Conservation (phyloP, 2,797 vertebrate species). For the Sebastes paucispinis region DNA sequence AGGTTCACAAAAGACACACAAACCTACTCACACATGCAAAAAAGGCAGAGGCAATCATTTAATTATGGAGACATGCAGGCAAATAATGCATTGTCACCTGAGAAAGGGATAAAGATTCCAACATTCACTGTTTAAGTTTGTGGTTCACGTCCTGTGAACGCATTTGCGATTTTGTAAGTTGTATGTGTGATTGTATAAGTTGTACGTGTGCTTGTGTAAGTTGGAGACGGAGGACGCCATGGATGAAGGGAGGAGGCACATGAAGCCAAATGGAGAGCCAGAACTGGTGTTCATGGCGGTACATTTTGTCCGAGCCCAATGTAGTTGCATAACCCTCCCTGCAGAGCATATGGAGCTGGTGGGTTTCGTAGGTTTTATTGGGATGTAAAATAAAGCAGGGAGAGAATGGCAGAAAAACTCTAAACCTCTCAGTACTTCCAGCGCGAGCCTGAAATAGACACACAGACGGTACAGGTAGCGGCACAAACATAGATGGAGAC, state of each 20-base stretch:
- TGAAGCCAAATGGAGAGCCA: slow-evolving; percentile 34
- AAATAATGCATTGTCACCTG: slow-evolving; percentile 3
- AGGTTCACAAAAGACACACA: neutral
- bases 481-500: slow-evolving; percentile 38
- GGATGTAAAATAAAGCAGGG: slow-evolving; percentile 57
- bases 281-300: slow-evolving; percentile 31
- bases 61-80: slow-evolving; percentile 7
- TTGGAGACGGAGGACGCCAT: slow-evolving; percentile 25
- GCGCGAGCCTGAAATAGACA: slow-evolving; percentile 38
- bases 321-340: slow-evolving; percentile 58
- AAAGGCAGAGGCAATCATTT: slow-evolving; percentile 3
- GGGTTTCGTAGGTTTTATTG: slow-evolving; percentile 63
- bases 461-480: slow-evolving; percentile 48
- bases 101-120: slow-evolving; percentile 6
- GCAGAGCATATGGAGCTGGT: slow-evolving; percentile 54
- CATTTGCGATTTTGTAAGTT: slow-evolving; percentile 4
- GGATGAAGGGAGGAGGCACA: slow-evolving; percentile 31
- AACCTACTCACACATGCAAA: neutral
- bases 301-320: slow-evolving; percentile 61
- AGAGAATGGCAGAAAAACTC: neutral
- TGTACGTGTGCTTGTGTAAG: slow-evolving; percentile 14
- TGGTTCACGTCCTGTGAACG: neutral
- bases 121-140: slow-evolving; percentile 21
- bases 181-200: slow-evolving; percentile 8
- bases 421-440: neutral